Conservation (phyloP, 23 tunicate genomes). For the Ciona savignyi region DNA sequence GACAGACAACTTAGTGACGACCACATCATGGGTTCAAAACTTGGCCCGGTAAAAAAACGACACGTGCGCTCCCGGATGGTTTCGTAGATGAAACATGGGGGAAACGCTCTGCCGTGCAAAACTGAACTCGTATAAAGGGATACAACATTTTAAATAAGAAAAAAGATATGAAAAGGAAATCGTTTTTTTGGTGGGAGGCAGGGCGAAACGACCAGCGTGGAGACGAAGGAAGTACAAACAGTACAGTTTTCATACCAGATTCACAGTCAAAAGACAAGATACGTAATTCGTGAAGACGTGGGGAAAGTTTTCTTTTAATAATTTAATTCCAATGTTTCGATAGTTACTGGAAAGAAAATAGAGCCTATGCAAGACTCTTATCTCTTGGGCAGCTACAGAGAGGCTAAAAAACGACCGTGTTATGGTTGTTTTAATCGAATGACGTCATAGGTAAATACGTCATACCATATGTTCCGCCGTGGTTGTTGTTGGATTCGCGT, state of each 20-base stretch:
- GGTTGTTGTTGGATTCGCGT: constrained; percentile 52
- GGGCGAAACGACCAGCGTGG: not conserved
- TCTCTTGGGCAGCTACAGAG: too few species aligned
- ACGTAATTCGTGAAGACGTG: too few species aligned
- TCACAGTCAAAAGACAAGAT: constrained; percentile 1
- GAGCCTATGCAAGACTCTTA: too few species aligned
- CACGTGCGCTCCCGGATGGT: not conserved
- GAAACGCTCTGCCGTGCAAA: not conserved
- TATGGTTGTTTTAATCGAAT: too few species aligned
- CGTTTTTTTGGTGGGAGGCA: not conserved
- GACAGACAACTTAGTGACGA: too few species aligned
- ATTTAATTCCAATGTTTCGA: too few species aligned
- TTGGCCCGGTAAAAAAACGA: too few species aligned
- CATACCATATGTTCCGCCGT: constrained; percentile 77
- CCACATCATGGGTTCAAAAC: too few species aligned
- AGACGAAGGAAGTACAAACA: not conserved
- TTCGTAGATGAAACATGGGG: not conserved
- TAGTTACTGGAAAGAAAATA: too few species aligned
- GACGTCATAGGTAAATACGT: too few species aligned
- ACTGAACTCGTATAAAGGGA: not conserved
- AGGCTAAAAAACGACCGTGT: too few species aligned
- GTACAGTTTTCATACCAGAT: not conserved
- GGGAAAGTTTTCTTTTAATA: too few species aligned
- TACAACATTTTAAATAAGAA: not conserved
- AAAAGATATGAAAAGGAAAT: not conserved